Conservation (phyloP, 1,140 invertebrate genomes). For the Orchesella cincta region DNA sequence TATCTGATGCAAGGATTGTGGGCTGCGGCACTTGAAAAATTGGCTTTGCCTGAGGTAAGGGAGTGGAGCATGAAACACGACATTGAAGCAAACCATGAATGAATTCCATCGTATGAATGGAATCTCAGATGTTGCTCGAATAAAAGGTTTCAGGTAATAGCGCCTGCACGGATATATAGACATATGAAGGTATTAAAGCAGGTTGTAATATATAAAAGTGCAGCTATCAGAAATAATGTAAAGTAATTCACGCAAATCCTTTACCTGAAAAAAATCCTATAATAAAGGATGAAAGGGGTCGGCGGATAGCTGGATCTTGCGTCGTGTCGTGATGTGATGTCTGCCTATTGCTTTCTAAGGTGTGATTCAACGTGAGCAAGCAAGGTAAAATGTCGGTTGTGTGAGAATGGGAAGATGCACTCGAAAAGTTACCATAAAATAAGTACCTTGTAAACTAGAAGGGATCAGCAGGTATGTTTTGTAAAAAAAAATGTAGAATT, state of each 20-base stretch:
- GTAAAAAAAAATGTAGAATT: neutral
- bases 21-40: too few species aligned
- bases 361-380: neutral
- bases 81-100: slow-evolving; percentile 15
- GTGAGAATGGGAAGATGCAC: slow-evolving; percentile 12
- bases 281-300: neutral
- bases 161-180: too few species aligned
- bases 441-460: neutral
- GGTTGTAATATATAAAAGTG: too few species aligned
- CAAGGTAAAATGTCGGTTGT: neutral
- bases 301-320: neutral
- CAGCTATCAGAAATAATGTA: too few species aligned
- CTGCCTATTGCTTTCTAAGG: neutral
- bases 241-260: too few species aligned
- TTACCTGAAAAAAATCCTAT: neutral
- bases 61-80: too few species aligned
- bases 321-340: slow-evolving; percentile 12
- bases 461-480: slow-evolving; percentile 1
- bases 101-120: neutral
- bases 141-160: too few species aligned
- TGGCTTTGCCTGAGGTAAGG: too few species aligned
- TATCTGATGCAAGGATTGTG: too few species aligned
- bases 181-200: too few species aligned
- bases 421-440: slow-evolving; percentile 15
- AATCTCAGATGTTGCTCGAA: too few species aligned